Conservation (phyloP, 2,113 vertebrate genomes). For the Acrocephalus arundinaceus region DNA sequence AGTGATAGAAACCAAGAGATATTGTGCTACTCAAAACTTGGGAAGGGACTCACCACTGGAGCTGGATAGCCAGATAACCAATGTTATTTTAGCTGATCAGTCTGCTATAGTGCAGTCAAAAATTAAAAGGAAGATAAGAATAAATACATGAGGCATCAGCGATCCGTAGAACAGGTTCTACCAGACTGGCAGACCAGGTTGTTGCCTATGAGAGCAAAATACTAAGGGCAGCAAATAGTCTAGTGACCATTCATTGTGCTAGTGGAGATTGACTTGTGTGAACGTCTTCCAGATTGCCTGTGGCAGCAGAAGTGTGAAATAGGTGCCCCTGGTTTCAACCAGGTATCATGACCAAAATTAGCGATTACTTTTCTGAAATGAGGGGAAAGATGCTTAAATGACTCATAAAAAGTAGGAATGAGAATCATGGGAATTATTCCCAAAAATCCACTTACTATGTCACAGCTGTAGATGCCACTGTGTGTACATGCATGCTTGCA, state of each 20-base stretch:
- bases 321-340: neutral
- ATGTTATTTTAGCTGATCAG: neutral
- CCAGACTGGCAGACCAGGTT: neutral
- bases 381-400: neutral
- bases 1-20: neutral
- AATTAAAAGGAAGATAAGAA: neutral
- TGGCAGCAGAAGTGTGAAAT: neutral
- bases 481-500: accelerated
- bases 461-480: neutral
- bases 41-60: neutral
- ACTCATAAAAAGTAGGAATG: neutral
- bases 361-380: neutral
- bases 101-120: neutral
- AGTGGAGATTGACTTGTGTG: neutral
- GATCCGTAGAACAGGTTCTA: accelerated
- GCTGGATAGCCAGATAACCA: neutral
- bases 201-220: neutral
- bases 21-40: neutral
- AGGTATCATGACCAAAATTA: neutral
- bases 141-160: neutral
- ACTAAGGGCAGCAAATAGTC: neutral
- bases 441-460: neutral
- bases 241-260: neutral
- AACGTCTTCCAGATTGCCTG: neutral
- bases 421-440: neutral